Base-by-base conservation (phyloP, 2,113 vertebrate species). In the Vulpes ferrilata region DNA sequence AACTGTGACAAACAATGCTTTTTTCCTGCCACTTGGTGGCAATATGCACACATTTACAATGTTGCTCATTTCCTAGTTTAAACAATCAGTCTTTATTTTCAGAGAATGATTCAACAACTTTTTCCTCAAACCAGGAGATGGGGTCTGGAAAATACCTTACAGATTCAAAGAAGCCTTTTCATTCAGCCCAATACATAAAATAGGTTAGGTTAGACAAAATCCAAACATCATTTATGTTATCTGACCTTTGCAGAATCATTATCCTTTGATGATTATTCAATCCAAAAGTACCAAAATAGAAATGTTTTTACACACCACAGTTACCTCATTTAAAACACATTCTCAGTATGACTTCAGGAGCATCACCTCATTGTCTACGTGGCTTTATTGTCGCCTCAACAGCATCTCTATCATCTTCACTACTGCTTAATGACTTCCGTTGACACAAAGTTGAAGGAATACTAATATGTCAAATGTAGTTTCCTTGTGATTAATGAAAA, bases 21-120 rank as follows among this genome's bases (percentile, higher is more conserved):
- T 81, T 55, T 79, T 80, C 69, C 19, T 95, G 86, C 97, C 98
- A 97, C 98, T 97, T 94, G 98, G 95, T 88, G 98, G 98, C 67
- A 10, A 65, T 76, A 96, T 43, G n/a, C 43, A 93, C 95, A 94
- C 89, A 97, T 38, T 85, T 89, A 96, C 96, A 60, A 93, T 93
- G 95, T 96, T 89, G 96, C 3, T 97, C 90, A 69, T 82, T 86
- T 95, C 38, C 73, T 59, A 85, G 57, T 59, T 92, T n/a, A 97
- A 93, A 97, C 67, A 97, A 64, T 96, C 48, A 16, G 60, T 92
- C 93, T 88, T 88, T 92, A 95, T 95, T 96, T 92, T 95, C 82
- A 95, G 92, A 82, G 71, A 93, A 78, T 48, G 55, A 83, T 95
- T 96, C 78, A 93, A 93, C 35, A 94, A 86, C n/a, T 90, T 85